These are phyloP conservation scores for Chaunax sp. DNA, from an alignment of 2,797 vertebrate species.

Conservation along the genomic window DNA sequence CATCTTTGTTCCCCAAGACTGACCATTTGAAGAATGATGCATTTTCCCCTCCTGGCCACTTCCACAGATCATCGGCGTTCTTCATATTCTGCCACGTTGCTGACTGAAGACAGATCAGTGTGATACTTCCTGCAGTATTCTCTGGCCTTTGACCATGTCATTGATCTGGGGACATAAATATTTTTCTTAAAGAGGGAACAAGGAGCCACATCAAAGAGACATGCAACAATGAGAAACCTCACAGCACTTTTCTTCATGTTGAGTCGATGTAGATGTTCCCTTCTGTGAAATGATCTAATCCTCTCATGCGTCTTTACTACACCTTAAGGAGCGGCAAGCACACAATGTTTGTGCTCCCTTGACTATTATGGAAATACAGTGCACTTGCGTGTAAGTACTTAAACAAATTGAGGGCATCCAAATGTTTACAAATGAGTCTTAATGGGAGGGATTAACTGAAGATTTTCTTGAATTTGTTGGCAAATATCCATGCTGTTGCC, in stretches of 20 bases:
- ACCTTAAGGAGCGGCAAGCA: slow-evolving; percentile 10
- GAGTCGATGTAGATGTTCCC: background rate
- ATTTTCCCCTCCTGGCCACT: slow-evolving; percentile 33
- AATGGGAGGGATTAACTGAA: background rate
- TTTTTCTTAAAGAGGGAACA: background rate
- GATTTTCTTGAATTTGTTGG: background rate
- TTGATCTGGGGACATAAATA: rapidly evolving
- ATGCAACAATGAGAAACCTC: slow-evolving; percentile 13
- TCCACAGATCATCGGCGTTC: slow-evolving; percentile 12
- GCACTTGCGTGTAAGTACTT: background rate
- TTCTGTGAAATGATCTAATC: background rate
- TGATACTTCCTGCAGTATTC: background rate
- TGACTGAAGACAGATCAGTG: slow-evolving; percentile 24
- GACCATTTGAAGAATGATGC: background rate
- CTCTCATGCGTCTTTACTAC: slow-evolving; percentile 3
- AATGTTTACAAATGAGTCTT: slow-evolving; percentile 13
- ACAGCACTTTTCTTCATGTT: slow-evolving; percentile 21
- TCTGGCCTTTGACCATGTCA: slow-evolving; percentile 42
- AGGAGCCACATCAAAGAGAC: slow-evolving; percentile 8
- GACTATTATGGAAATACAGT: slow-evolving; percentile 24
- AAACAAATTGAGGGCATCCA: slow-evolving; percentile 29
- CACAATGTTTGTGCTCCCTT: slow-evolving; percentile 14
- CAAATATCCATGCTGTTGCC: background rate
- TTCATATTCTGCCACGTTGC: background rate
- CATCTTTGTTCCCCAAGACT: rapidly evolving